Percentiles rank a stretch among this genome's conserved stretches.
Conservation (phyloP, 2,797 vertebrate species). For the Hippocampus kuda region DNA sequence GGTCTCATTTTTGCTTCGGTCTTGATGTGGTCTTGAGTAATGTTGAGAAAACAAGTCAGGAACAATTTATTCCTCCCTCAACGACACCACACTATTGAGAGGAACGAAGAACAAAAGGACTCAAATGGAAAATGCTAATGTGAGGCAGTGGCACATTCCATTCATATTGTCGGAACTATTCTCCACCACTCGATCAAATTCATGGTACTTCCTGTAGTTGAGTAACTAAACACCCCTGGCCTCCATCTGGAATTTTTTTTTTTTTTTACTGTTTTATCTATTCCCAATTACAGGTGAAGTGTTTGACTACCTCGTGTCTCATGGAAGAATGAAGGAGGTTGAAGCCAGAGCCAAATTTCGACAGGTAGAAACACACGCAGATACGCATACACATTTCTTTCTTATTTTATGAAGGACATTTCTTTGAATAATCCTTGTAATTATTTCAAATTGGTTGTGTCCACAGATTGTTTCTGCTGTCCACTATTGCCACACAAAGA, state of each 20-base stretch:
- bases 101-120: background rate
- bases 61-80: background rate
- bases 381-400: too few species aligned
- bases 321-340: conserved; percentile 93
- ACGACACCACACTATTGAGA: background rate
- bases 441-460: background rate
- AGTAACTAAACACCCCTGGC: too few species aligned
- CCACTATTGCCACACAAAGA: conserved; percentile 90
- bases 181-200: background rate
- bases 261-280: conserved; percentile 3
- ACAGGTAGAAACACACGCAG: conserved; percentile 63
- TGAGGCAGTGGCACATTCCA: background rate
- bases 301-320: conserved; percentile 92
- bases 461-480: conserved; percentile 83
- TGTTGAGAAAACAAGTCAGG: background rate
- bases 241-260: too few species aligned
- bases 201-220: too few species aligned
- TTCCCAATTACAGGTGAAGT: conserved; percentile 75
- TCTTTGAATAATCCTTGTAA: too few species aligned
- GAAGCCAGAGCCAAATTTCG: conserved; percentile 90
- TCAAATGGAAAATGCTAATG: background rate
- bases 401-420: too few species aligned
- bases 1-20: background rate
- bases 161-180: background rate
- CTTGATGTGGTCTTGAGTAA: background rate